Conservation (phyloP, 2,113 vertebrate genomes). For the Callocephalon fimbriatum region DNA sequence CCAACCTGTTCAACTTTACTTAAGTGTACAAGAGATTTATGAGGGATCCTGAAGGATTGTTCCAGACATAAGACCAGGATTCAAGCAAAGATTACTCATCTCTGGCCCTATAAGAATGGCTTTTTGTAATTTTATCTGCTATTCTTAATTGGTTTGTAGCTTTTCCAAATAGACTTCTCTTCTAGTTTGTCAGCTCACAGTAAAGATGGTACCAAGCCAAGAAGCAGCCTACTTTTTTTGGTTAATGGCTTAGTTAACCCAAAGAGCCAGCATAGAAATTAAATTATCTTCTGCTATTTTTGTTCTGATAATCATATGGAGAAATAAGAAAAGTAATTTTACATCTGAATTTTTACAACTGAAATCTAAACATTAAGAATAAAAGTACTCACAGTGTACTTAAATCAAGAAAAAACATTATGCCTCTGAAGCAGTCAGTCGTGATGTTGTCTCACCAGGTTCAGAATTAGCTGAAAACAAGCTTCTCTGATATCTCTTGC, state of each 20-base stretch:
- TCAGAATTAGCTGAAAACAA: not conserved
- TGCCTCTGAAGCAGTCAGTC: not conserved
- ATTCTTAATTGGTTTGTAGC: not conserved
- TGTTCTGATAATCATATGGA: not conserved
- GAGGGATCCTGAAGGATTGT: not conserved
- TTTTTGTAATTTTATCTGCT: not conserved
- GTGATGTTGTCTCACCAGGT: not conserved
- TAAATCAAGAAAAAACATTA: not conserved
- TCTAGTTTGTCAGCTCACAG: not conserved
- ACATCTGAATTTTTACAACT: not conserved
- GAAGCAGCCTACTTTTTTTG: not conserved
- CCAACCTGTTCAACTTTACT: not conserved
- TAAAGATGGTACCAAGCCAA: not conserved
- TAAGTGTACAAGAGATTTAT: not conserved
- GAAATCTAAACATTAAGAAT: not conserved
- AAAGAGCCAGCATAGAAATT: rapidly evolving
- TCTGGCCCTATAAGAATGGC: not conserved
- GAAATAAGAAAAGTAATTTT: not conserved
- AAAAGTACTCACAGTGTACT: not conserved
- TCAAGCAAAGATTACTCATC: not conserved
- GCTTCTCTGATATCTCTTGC: not conserved
- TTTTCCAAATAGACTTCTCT: not conserved
- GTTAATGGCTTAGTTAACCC: not conserved
- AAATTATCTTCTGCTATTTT: not conserved
- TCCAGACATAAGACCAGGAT: not conserved